A percentile compares a stretch with the other conserved stretches of the same genome.
phyloP scores from a whole-genome alignment of 2,113 vertebrate genomes.

The Turnix velox region DNA sequence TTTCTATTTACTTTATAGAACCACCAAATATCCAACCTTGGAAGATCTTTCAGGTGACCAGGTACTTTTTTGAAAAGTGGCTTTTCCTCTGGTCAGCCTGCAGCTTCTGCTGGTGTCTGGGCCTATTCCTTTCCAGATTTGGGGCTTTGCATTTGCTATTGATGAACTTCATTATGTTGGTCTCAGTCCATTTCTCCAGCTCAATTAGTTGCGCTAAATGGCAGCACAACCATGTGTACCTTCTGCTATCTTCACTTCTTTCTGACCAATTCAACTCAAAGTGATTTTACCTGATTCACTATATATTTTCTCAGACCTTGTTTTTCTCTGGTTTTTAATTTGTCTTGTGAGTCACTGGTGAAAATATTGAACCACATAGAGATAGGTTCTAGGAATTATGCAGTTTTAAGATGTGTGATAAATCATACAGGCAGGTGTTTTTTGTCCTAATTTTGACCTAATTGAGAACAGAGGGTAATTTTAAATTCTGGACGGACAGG shows the following conservation, averaged over 20 bases:
- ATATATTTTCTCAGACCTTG: not conserved
- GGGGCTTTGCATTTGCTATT: not conserved
- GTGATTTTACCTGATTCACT: not conserved
- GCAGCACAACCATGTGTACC: not conserved
- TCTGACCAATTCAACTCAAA: not conserved
- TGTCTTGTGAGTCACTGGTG: not conserved
- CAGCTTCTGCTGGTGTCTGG: rapidly evolving
- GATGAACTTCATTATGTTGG: not conserved
- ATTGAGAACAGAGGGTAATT: not conserved
- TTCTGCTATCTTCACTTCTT: not conserved
- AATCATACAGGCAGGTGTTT: not conserved
- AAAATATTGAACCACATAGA: not conserved
- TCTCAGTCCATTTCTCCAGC: not conserved
- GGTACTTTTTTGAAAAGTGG: not conserved
- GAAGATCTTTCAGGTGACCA: not conserved
- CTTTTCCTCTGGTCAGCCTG: not conserved
- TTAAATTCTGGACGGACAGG: not conserved
- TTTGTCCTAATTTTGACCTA: not conserved
- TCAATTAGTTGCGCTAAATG: not conserved
- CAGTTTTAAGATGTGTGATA: not conserved
- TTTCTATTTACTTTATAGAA: not conserved
- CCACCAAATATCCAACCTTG: not conserved
- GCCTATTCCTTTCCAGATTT: not conserved
- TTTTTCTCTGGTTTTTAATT: not conserved
- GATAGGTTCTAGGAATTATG: not conserved